Evolutionary conservation across 1,140 invertebrate species (phyloP).

Genomic region (Ceratina japonica): DNA sequence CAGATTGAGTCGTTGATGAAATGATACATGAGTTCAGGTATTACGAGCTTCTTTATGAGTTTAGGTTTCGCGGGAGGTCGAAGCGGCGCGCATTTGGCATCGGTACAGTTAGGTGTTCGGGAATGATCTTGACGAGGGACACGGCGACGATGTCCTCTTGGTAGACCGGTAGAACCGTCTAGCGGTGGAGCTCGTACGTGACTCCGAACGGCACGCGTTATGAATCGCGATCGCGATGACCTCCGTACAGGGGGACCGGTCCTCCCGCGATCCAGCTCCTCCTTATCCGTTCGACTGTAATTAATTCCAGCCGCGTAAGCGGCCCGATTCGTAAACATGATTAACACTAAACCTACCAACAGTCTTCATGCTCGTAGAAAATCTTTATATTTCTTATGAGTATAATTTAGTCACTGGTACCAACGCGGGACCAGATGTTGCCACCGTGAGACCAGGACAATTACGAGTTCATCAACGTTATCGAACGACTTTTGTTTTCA

Average conservation of each 20-base stretch:
- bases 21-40: no score
- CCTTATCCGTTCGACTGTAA: background rate
- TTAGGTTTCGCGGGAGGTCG: background rate
- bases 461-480: no score
- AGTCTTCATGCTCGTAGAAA: no score
- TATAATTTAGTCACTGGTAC: no score
- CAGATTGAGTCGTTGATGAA: no score
- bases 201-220: background rate
- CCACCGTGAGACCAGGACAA: no score
- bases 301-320: background rate
- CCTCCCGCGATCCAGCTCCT: background rate
- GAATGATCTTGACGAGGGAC: background rate
- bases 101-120: conserved; percentile 22
- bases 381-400: no score
- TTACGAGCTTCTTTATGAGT: no score
- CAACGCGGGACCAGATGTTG: no score
- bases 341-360: no score
- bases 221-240: conserved; percentile 28
- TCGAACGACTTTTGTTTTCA: no score
- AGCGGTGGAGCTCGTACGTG: conserved; percentile 31
- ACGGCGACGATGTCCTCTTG: background rate
- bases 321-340: background rate
- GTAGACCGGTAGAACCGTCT: background rate
- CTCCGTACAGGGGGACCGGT: background rate
- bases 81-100: background rate